Conservation (phyloP, 2,113 vertebrate genomes). For the Phycodurus eques region DNA sequence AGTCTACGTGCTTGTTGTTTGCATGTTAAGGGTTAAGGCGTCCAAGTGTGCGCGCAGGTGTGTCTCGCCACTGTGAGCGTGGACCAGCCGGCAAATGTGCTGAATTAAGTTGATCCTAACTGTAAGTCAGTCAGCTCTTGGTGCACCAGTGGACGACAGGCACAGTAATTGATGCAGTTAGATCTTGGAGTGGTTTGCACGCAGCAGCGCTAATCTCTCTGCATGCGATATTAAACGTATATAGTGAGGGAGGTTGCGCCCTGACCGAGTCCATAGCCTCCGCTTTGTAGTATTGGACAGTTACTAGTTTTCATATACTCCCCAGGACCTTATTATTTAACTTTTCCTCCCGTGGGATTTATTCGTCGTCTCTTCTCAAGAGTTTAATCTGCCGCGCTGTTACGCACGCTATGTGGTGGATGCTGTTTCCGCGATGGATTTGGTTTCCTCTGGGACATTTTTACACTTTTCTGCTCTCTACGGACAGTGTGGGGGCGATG, state of each 20-base stretch:
- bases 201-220: constrained; percentile 62
- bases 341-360: constrained; percentile 4
- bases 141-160: constrained; percentile 72
- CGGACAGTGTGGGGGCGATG: constrained; percentile 67
- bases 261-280: background rate
- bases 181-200: constrained; percentile 52
- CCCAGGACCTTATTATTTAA: background rate
- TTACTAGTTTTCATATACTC: background rate
- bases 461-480: constrained; percentile 65
- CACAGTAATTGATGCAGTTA: constrained; percentile 59
- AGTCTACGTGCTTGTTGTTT: background rate
- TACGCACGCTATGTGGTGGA: constrained; percentile 79
- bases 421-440: constrained; percentile 77
- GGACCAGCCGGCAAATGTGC: constrained; percentile 58
- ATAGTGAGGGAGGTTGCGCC: constrained; percentile 10
- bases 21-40: constrained; percentile 63
- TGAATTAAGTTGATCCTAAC: constrained; percentile 75
- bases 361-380: background rate
- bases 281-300: background rate
- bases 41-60: constrained; percentile 46
- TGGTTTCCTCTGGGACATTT: constrained; percentile 79
- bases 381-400: background rate
- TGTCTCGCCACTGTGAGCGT: constrained; percentile 37
- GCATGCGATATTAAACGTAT: constrained; percentile 65
- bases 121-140: constrained; percentile 82